Evolutionary conservation across 1,140 invertebrate genomes (phyloP).

Genomic region (Ceratina australensis): DNA sequence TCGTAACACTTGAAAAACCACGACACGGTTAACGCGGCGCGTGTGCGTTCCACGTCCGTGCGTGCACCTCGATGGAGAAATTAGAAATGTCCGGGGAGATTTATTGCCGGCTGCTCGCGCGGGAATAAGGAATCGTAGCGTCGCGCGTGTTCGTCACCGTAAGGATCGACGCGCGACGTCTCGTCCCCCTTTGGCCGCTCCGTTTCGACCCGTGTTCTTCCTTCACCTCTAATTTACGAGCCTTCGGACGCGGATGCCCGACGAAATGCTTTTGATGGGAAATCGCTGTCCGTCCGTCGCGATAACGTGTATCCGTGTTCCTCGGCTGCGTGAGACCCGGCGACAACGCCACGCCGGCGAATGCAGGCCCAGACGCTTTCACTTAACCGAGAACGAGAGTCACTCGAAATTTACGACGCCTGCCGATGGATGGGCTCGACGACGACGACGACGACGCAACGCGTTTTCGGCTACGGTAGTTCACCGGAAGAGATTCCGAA

Average conservation of each 20-base stretch:
- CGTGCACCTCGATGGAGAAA: conserved; percentile 40
- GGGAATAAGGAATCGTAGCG: background rate
- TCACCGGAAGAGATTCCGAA: background rate
- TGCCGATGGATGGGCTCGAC: background rate
- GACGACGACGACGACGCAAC: too few species aligned
- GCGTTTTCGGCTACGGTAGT: background rate
- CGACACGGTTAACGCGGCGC: background rate
- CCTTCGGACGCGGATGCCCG: background rate
- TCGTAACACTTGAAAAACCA: background rate
- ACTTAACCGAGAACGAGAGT: conserved; percentile 25
- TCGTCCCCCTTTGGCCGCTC: too few species aligned
- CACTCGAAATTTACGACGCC: background rate
- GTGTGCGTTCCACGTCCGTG: conserved; percentile 20
- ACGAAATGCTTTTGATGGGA: conserved; percentile 39
- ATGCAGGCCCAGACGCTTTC: conserved; percentile 41
- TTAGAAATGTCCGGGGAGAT: conserved; percentile 44
- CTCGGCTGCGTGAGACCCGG: conserved; percentile 44
- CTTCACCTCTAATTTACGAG: background rate
- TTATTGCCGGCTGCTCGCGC: conserved; percentile 39
- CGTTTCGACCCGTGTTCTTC: too few species aligned
- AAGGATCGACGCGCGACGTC: background rate
- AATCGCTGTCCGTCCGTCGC: conserved; percentile 40
- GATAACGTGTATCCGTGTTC: conserved; percentile 50
- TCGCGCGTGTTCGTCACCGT: background rate
- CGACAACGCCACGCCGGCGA: conserved; percentile 30